phyloP scores from a whole-genome alignment of 1,140 invertebrate species.

The Halictus rubicundus region DNA sequence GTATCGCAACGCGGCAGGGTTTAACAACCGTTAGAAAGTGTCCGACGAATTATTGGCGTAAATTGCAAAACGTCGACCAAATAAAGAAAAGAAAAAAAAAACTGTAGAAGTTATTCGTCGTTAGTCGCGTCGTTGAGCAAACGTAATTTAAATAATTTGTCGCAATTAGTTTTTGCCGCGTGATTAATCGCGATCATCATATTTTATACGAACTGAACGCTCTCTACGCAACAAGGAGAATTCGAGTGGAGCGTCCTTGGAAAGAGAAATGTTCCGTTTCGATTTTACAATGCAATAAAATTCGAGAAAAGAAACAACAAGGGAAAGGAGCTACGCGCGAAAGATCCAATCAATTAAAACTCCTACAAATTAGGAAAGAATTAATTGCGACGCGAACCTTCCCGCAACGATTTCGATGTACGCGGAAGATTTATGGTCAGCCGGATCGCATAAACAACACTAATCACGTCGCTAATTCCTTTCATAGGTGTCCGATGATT shows the following conservation, averaged over 20 bases:
- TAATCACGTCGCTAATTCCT: constrained; percentile 44
- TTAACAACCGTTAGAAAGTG: no score
- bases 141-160: not conserved
- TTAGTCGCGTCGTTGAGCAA: not conserved
- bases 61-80: no score
- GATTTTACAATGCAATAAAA: not conserved
- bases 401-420: constrained; percentile 2
- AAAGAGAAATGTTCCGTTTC: not conserved
- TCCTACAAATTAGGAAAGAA: not conserved
- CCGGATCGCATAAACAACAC: constrained; percentile 20
- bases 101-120: no score
- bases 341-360: not conserved
- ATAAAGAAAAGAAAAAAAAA: no score
- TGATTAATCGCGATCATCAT: no score
- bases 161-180: no score
- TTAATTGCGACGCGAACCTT: not conserved
- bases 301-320: not conserved
- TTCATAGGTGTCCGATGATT: not conserved
- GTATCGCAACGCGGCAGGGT: no score
- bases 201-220: not conserved
- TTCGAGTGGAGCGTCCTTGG: not conserved
- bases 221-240: no score
- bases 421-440: constrained; percentile 34
- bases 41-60: no score
- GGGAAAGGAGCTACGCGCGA: no score